A percentile compares a stretch with the other conserved stretches of the same genome.
These are phyloP conservation scores for Oxystoma pomonae DNA, from an alignment of 2,888 invertebrate species.

Conservation along the genomic window DNA sequence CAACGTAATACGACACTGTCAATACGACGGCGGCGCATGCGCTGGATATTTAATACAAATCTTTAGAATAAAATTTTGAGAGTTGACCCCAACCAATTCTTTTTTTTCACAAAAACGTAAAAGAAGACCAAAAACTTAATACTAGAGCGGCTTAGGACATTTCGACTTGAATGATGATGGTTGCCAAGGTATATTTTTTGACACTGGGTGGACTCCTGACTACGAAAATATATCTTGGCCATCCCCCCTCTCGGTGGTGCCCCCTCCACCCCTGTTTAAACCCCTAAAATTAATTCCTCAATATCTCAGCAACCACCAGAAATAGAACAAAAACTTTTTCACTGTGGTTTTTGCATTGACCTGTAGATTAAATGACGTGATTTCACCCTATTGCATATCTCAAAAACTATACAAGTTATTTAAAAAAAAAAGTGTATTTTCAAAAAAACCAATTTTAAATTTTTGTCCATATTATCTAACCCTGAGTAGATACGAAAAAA, in stretches of 20 bases:
- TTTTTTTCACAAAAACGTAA: too few species aligned
- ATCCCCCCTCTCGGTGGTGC: neutral
- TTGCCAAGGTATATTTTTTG: neutral
- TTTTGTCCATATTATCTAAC: neutral
- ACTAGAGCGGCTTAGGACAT: too few species aligned
- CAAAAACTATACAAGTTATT: neutral
- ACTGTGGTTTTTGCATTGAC: neutral
- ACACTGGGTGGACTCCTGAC: neutral
- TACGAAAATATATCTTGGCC: neutral
- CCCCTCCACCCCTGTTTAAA: neutral
- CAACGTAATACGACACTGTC: too few species aligned
- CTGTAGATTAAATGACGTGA: neutral
- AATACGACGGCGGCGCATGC: too few species aligned
- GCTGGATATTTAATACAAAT: too few species aligned
- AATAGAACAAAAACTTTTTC: neutral
- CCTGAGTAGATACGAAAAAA: neutral
- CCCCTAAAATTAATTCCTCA: neutral
- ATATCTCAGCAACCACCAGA: neutral
- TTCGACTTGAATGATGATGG: too few species aligned
- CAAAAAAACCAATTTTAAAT: neutral
- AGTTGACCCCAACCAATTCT: too few species aligned
- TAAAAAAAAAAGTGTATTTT: neutral
- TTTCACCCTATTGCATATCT: neutral
- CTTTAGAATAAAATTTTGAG: too few species aligned
- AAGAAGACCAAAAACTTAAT: too few species aligned